Percentiles rank a stretch among this genome's conserved stretches.
Conservation (phyloP, 2,113 vertebrate genomes). For the Pao palembangensis region DNA sequence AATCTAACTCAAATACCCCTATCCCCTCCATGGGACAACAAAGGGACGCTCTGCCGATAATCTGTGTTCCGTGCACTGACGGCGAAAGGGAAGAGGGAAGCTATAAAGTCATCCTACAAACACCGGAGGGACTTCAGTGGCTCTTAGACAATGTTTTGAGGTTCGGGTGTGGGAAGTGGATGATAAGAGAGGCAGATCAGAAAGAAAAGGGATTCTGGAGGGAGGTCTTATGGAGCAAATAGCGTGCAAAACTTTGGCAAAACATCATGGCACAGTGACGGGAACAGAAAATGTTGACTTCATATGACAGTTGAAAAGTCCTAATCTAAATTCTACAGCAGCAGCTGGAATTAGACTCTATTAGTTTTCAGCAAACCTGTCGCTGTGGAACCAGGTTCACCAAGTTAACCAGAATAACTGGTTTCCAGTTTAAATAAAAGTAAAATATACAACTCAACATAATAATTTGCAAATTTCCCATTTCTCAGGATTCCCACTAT, state of each 20-base stretch:
- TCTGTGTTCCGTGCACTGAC: slow-evolving; percentile 71
- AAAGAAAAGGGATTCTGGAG: slow-evolving; percentile 25
- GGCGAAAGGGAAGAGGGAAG: slow-evolving; percentile 38
- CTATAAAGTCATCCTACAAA: slow-evolving; percentile 37
- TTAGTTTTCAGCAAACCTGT: background rate
- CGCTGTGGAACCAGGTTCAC: background rate
- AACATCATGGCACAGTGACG: slow-evolving; percentile 23
- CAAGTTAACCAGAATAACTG: too few species aligned
- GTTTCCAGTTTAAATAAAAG: too few species aligned
- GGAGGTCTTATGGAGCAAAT: slow-evolving; percentile 38
- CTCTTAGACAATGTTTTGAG: slow-evolving; percentile 51
- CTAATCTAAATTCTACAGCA: slow-evolving; percentile 7
- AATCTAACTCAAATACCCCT: slow-evolving; percentile 77
- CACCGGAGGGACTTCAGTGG: slow-evolving; percentile 49
- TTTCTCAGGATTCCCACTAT: slow-evolving; percentile 44
- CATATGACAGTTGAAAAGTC: slow-evolving; percentile 20
- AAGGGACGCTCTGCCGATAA: slow-evolving; percentile 64
- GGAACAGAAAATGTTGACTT: background rate
- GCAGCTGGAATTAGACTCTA: slow-evolving; percentile 1
- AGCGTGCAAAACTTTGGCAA: slow-evolving; percentile 60
- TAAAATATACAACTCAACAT: too few species aligned
- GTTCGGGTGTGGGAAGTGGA: slow-evolving; percentile 61
- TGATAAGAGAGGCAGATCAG: slow-evolving; percentile 56
- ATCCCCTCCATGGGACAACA: slow-evolving; percentile 69
- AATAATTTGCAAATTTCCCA: background rate